A percentile compares a stretch with the other conserved stretches of the same genome.
Evolutionary conservation across 2,888 invertebrate species (phyloP).

Genomic region (Drosophila macrospina): DNA sequence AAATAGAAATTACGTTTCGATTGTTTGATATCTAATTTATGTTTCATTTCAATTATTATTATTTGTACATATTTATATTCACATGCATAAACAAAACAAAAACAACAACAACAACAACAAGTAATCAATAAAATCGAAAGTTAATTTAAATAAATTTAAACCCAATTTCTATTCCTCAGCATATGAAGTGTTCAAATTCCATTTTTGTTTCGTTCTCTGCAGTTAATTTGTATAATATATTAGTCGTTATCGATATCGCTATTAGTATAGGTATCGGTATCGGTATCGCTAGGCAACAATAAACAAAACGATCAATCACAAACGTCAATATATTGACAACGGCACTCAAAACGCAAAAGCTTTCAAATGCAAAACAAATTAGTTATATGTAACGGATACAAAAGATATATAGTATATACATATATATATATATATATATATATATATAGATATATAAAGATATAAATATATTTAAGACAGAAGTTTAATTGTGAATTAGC

Average conservation of each 20-base stretch:
- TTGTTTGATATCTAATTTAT: constrained; percentile 44
- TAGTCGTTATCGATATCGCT: background rate
- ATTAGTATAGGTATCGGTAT: constrained; percentile 4
- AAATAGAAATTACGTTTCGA: constrained; percentile 18
- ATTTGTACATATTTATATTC: constrained; percentile 49
- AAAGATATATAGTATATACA: constrained; percentile 11
- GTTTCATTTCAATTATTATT: constrained; percentile 44
- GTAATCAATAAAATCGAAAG: constrained; percentile 35
- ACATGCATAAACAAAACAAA: constrained; percentile 23
- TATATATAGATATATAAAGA: constrained; percentile 39
- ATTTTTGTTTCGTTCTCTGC: constrained; percentile 22
- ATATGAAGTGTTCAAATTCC: constrained; percentile 10
- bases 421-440: constrained; percentile 25
- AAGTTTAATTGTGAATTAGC: constrained; percentile 67
- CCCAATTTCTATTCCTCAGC: background rate
- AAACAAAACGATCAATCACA: constrained; percentile 34
- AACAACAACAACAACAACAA: constrained; percentile 18
- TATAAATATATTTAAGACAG: constrained; percentile 39
- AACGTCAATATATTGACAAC: constrained; percentile 13
- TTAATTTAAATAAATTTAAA: constrained; percentile 14
- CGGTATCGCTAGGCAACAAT: constrained; percentile 27
- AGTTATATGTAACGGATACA: constrained; percentile 32
- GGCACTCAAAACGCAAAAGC: constrained; percentile 64
- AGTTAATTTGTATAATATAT: background rate
- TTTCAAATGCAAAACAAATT: constrained; percentile 53